These are phyloP conservation scores for Eulacestoma nigropectus DNA, from an alignment of 2,113 vertebrate species.

Conservation along the genomic window DNA sequence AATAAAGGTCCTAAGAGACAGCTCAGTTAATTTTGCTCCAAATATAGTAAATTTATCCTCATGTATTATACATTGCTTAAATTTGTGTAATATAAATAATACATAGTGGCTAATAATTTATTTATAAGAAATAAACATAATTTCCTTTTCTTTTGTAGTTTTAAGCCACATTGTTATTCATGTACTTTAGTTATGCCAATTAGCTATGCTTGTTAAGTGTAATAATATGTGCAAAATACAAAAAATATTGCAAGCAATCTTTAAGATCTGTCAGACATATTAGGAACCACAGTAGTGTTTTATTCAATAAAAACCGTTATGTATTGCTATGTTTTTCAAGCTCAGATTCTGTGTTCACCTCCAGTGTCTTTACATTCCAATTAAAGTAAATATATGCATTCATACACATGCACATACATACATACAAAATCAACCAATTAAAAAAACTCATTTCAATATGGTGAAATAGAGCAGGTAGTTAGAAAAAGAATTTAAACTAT, in stretches of 20 bases:
- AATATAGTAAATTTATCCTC: conserved; percentile 72
- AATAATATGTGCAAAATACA: conserved; percentile 9
- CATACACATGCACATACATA: fast-evolving
- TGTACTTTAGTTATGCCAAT: conserved; percentile 41
- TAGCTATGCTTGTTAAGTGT: conserved; percentile 16
- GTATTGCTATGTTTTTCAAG: neutral
- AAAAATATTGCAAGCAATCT: conserved; percentile 10
- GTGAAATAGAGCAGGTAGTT: neutral
- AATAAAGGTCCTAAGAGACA: conserved; percentile 67
- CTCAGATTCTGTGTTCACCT: neutral
- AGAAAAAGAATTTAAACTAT: neutral
- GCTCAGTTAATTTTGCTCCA: conserved; percentile 71
- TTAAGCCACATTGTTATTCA: conserved; percentile 46
- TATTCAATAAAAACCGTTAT: conserved; percentile 2
- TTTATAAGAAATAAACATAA: conserved; percentile 68
- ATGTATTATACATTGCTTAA: conserved; percentile 74
- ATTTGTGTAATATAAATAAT: conserved; percentile 76
- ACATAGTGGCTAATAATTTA: conserved; percentile 65
- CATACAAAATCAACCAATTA: neutral
- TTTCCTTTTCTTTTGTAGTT: conserved; percentile 57
- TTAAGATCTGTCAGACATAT: neutral
- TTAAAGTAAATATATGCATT: neutral
- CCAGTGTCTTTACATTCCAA: neutral
- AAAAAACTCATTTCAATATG: neutral
- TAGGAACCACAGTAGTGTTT: neutral